Conservation (phyloP, 2,113 vertebrate species). For the Paraplagusia blochii region DNA sequence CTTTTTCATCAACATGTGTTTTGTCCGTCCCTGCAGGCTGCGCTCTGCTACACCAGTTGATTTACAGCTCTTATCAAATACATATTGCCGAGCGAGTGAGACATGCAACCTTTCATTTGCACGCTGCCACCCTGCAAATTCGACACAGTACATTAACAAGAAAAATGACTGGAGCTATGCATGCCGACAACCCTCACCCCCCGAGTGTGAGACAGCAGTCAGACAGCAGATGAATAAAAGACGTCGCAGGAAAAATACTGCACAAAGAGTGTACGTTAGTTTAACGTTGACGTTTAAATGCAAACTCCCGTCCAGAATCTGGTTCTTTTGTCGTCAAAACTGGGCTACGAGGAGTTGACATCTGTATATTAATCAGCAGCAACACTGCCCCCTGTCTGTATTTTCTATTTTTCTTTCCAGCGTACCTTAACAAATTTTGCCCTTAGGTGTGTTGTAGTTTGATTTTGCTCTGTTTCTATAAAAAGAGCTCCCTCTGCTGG, state of each 20-base stretch:
- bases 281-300: slow-evolving; percentile 13
- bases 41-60: slow-evolving; percentile 68
- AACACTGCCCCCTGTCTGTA: no score
- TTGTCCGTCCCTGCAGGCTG: slow-evolving; percentile 57
- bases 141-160: slow-evolving; percentile 80
- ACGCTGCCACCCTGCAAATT: slow-evolving; percentile 76
- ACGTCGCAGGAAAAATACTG: slow-evolving; percentile 21
- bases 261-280: slow-evolving; percentile 24
- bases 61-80: slow-evolving; percentile 83
- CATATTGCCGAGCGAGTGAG: slow-evolving; percentile 82
- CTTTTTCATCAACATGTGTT: slow-evolving; percentile 76
- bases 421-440: no score
- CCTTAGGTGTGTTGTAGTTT: no score
- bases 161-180: slow-evolving; percentile 72
- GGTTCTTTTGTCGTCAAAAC: no score
- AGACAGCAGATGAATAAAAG: slow-evolving; percentile 40
- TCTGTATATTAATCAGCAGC: no score
- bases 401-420: no score
- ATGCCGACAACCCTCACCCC: slow-evolving; percentile 57
- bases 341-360: no score
- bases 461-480: no score
- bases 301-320: no score
- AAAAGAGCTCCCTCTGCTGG: no score
- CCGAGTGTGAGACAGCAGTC: slow-evolving; percentile 24
- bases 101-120: slow-evolving; percentile 83